Base-by-base conservation (phyloP, 2,113 vertebrate genomes). In the Lichenostomus cassidix region DNA sequence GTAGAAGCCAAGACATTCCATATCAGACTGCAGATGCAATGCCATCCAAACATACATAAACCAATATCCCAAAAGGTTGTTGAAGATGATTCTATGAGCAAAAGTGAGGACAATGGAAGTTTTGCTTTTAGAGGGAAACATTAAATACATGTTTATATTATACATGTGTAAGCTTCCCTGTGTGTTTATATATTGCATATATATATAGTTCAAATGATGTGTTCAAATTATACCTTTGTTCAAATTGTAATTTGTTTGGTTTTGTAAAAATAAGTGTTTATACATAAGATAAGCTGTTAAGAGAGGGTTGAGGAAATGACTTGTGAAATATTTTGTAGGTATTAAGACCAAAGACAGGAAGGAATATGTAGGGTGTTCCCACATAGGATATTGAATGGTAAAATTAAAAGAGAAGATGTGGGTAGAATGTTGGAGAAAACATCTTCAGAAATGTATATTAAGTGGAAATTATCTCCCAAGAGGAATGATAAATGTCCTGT, bases 391-490 rank as follows among this genome's bases (percentile, higher is more conserved):
- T 35, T 71, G 8, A 46, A 35, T 31, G 16, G 29, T 75, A 68
- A 67, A 79, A 68, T 44, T 56, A 29, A 93, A 95, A 82, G 44
- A 62, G 44, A 82, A 88, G 86, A 87, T 71, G 12, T 42, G 49
- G 13, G 17, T 46, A 68, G 23, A 78, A 37, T 63, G 33, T 78
- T 67, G 31, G n/a, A 65, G 33, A 79, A 75, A 89, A 12, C 6
- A 28, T 91, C 11, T 80, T 82, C 41, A n/a, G 62, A 87, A 90
- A 71, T 81, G 46, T 11, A 20, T 64, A 37, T 70, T 70, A 85
- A 87, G 44, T 82, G 44, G 49, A 84, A 94, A 67, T 87, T 49
- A 42, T 85, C 19, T 89, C 67, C 56, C 31, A 64, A 83, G 29
- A 81, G 47, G n/a, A 77, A 64, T 65, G 17, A 31, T 80, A 41